Base-by-base conservation (phyloP, 2,797 vertebrate genomes). In the Dendrocincla fuliginosa region DNA sequence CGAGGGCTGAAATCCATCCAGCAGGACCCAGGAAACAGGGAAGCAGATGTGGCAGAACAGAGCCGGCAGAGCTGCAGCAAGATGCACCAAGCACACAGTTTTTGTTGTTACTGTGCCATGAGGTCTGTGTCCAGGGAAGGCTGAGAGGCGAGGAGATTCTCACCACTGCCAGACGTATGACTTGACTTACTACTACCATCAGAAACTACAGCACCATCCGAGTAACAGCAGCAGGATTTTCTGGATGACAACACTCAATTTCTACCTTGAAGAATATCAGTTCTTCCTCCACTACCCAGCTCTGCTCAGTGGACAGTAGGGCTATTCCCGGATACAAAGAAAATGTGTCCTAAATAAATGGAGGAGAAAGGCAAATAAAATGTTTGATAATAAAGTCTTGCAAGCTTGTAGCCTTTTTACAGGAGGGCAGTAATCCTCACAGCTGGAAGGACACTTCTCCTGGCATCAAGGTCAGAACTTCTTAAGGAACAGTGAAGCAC, bases 361-460 rank as follows among this genome's bases (percentile, higher is more conserved):
- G 39, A 82, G 53, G 24, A 90, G 78, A 90, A 91, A 89, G 68
- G 57, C 75, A 91, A 90, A 92, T 59, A 77, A 79, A 85, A 47
- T 5, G 24, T 73, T 76, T 52, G 59, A 76, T 52, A 85, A 68
- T 39, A 30, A 67, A 70, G 42, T 39, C 60, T 60, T 35, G 53
- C 69, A 67, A 91, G 27, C 55, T 83, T 83, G 37, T 16, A 32
- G 65, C 49, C 61, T 68, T 81, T 81, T 81, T 42, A 64, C 20
- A 52, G 63, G 56, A 70, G 46, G 19, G 17, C 67, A 80, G 59
- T 42, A 47, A 79, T 49, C 80, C 70, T 73, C 27, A 20, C 41
- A 64, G 53, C 53, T 71, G 65, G 60, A 91, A 83, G 61, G 85
- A 80, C 68, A 56, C n/a, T 23, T 55, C 50, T 53, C 63, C 33